Evolutionary conservation across 2,888 invertebrate genomes (phyloP).

Genomic region (Asteroscopus sphinx): DNA sequence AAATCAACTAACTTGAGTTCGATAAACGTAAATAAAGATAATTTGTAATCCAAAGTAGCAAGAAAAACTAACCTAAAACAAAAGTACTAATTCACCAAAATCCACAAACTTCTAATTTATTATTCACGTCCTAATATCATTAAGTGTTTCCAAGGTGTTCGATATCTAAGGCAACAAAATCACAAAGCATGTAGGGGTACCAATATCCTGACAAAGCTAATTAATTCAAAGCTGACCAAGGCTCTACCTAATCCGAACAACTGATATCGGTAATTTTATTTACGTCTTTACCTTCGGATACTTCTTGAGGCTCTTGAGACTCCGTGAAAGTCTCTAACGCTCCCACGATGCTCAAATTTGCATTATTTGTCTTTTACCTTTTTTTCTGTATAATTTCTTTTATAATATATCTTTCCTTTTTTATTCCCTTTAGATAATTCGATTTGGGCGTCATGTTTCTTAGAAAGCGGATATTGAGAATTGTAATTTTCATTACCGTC

Average conservation of each 20-base stretch:
- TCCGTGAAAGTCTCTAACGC: conserved; percentile 28
- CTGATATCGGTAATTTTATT: conserved; percentile 54
- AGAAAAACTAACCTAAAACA: too few relatives aligned
- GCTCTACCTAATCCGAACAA: conserved; percentile 37
- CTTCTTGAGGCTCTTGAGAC: conserved; percentile 34
- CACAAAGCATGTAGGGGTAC: conserved; percentile 21
- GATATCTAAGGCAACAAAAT: conserved; percentile 7
- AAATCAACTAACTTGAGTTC: too few relatives aligned
- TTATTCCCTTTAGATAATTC: conserved; percentile 9
- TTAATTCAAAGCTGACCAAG: conserved; percentile 48
- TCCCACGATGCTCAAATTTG: conserved; percentile 36
- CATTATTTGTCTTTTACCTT: conserved; percentile 33
- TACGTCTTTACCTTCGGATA: conserved; percentile 45
- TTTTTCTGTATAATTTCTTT: conserved; percentile 30
- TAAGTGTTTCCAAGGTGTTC: conserved; percentile 17
- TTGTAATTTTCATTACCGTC: neutral
- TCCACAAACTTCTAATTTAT: too few relatives aligned
- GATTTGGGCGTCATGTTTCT: conserved; percentile 6
- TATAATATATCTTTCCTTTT: conserved; percentile 5
- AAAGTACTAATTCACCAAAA: too few relatives aligned
- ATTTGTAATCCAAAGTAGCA: neutral
- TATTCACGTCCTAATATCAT: conserved; percentile 1
- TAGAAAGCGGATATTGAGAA: neutral
- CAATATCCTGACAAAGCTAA: conserved; percentile 40
- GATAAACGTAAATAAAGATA: too few relatives aligned